A percentile compares a stretch with the other conserved stretches of the same genome.
These are phyloP conservation scores for Drosophila micromelanica DNA, from an alignment of 1,140 invertebrate genomes.

Conservation along the genomic window DNA sequence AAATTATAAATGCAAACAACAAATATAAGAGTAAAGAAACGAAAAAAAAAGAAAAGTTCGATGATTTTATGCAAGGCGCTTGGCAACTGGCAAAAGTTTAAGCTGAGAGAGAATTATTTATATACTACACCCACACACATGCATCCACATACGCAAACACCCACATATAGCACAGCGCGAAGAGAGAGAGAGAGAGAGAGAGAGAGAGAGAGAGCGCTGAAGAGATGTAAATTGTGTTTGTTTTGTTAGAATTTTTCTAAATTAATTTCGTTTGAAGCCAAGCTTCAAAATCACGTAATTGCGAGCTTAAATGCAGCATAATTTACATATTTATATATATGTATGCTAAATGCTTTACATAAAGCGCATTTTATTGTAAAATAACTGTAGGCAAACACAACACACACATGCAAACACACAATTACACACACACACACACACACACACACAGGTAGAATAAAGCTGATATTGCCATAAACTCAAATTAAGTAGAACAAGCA, in stretches of 20 bases:
- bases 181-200: not conserved
- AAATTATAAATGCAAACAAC: constrained; percentile 3
- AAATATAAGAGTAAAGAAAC: constrained; percentile 5
- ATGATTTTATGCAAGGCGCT: constrained; percentile 41
- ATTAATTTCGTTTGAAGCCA: constrained; percentile 71
- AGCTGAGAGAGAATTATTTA: constrained; percentile 23
- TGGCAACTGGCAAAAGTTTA: constrained; percentile 57
- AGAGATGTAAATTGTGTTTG: constrained; percentile 35
- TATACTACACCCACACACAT: constrained; percentile 9
- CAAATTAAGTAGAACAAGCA: constrained; percentile 66
- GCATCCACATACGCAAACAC: constrained; percentile 2
- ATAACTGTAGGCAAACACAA: constrained; percentile 36
- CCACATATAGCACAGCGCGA: constrained; percentile 3
- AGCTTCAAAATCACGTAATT: constrained; percentile 56
- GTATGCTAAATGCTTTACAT: constrained; percentile 6
- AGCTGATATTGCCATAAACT: constrained; percentile 62
- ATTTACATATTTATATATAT: constrained; percentile 41
- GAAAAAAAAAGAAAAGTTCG: constrained; percentile 19
- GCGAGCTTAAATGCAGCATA: constrained; percentile 67
- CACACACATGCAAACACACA: constrained; percentile 32
- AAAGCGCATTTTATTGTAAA: constrained; percentile 49
- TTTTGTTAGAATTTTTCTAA: constrained; percentile 44
- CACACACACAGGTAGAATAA: constrained; percentile 4
- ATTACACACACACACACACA: constrained; percentile 2
- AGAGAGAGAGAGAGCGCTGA: not conserved